Percentiles rank a stretch among this genome's conserved stretches.
phyloP scores from a whole-genome alignment of 2,113 vertebrate genomes.

The Ginglymostoma cirratum region DNA sequence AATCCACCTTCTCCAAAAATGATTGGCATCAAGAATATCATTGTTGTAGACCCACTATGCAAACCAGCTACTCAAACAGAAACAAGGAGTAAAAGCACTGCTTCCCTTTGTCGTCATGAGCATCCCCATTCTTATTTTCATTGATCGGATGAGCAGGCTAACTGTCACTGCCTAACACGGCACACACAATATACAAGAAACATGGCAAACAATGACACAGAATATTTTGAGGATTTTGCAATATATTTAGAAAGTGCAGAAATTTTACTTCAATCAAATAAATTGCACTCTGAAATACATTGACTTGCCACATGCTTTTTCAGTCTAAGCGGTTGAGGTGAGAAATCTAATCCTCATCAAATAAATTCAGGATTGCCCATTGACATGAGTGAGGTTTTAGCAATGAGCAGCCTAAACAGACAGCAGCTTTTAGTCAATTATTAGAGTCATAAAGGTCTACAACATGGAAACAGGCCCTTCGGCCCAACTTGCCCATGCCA shows the following conservation, averaged over 20 bases:
- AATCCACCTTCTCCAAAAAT: too few relatives aligned
- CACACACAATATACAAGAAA: neutral
- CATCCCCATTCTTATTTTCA: neutral
- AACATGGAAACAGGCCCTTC: too few relatives aligned
- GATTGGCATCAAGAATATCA: too few relatives aligned
- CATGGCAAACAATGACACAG: neutral
- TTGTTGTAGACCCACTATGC: neutral
- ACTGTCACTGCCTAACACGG: neutral
- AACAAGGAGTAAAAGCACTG: neutral
- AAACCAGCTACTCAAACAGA: neutral
- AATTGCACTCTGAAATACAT: neutral
- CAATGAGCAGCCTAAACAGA: neutral
- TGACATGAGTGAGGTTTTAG: neutral
- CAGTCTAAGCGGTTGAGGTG: neutral
- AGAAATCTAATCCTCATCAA: neutral
- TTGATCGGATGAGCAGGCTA: neutral
- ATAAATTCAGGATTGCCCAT: neutral
- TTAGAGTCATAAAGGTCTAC: too few relatives aligned
- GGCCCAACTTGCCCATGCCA: too few relatives aligned
- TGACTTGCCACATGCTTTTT: neutral
- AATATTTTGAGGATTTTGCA: neutral
- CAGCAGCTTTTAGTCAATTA: neutral
- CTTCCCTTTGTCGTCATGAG: neutral
- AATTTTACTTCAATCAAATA: neutral
- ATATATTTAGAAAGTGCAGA: neutral